phyloP scores from a whole-genome alignment of 2,113 vertebrate genomes.

The Brevimyrus niger region DNA sequence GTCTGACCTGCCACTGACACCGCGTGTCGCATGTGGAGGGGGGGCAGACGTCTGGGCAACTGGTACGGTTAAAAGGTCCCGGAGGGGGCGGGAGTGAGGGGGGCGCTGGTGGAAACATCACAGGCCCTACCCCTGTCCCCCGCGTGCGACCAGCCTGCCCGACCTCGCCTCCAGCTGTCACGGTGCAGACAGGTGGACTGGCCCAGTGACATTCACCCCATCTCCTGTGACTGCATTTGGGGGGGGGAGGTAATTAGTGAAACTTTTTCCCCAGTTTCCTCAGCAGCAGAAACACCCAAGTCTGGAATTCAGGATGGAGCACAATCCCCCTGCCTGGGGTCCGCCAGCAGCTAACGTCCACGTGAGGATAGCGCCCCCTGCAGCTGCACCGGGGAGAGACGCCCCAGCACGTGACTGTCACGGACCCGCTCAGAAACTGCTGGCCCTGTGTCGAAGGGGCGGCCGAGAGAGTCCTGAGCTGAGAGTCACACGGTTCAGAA shows the following conservation, averaged over 20 bases:
- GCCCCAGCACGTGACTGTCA: constrained; percentile 33
- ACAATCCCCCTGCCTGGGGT: not conserved
- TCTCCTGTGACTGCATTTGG: not conserved
- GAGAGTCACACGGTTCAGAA: not conserved
- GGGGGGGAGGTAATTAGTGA: not conserved
- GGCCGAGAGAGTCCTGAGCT: no score
- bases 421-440: not conserved
- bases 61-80: not conserved
- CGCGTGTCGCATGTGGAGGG: not conserved
- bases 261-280: not conserved
- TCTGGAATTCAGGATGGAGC: not conserved
- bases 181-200: constrained; percentile 11
- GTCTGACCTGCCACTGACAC: not conserved
- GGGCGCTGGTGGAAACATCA: not conserved
- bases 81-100: not conserved
- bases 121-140: constrained; percentile 34
- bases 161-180: constrained; percentile 45
- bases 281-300: not conserved
- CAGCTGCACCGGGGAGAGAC: constrained; percentile 30
- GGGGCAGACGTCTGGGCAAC: not conserved
- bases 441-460: not conserved
- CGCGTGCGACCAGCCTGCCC: constrained; percentile 22
- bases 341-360: constrained; percentile 42
- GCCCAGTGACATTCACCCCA: constrained; percentile 13
- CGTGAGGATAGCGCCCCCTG: constrained; percentile 25